These are phyloP conservation scores for Corythaeola cristata DNA, from an alignment of 2,113 vertebrate genomes.

Conservation along the genomic window DNA sequence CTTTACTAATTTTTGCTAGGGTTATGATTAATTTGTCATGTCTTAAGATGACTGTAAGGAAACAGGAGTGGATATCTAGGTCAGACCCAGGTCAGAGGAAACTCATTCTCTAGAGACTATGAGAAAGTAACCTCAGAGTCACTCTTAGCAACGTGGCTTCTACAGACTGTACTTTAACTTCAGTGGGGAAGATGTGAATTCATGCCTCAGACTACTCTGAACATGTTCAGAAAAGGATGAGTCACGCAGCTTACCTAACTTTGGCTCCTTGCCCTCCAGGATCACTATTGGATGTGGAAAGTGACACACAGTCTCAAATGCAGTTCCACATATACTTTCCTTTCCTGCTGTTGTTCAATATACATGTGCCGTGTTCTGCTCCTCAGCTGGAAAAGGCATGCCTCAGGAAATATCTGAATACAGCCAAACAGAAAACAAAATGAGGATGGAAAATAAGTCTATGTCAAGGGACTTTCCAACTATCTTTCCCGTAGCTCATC, in stretches of 20 bases:
- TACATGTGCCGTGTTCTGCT: neutral
- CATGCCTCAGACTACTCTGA: neutral
- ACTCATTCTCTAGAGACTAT: neutral
- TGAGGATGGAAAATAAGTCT: neutral
- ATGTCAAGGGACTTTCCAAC: neutral
- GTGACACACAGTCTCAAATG: neutral
- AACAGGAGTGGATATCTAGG: neutral
- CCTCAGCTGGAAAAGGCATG: neutral
- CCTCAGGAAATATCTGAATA: neutral
- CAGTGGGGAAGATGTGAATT: neutral
- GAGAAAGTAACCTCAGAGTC: neutral
- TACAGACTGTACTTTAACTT: neutral
- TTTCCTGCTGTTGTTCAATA: neutral
- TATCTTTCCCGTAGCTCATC: neutral
- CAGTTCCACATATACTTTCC: neutral
- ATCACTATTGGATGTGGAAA: neutral
- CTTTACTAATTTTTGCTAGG: neutral
- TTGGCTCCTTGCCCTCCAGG: neutral
- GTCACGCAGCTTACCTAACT: neutral
- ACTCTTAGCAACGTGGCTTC: neutral
- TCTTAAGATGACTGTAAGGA: neutral
- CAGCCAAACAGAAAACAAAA: neutral
- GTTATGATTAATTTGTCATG: neutral
- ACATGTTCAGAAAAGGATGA: neutral
- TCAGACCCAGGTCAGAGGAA: neutral